A percentile compares a stretch with the other conserved stretches of the same genome.
These are phyloP conservation scores for Columbina picui DNA, from an alignment of 2,113 vertebrate species.

Conservation along the genomic window DNA sequence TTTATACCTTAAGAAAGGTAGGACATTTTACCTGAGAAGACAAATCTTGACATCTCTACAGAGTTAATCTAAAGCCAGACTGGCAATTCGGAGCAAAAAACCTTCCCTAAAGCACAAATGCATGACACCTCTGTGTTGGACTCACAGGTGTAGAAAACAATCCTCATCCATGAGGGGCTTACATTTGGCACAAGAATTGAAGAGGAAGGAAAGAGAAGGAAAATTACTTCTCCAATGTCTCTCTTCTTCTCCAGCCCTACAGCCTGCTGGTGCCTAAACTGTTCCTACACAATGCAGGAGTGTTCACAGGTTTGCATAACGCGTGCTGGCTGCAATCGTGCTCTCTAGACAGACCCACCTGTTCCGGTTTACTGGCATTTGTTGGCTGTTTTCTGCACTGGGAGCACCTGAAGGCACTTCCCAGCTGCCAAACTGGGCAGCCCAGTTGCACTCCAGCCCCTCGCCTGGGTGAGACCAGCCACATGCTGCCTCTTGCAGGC, in stretches of 20 bases:
- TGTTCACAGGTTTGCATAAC: not conserved
- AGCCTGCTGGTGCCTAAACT: not conserved
- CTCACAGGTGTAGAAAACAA: not conserved
- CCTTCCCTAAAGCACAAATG: not conserved
- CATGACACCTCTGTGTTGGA: not conserved
- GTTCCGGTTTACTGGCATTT: not conserved
- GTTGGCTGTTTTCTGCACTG: not conserved
- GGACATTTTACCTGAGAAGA: not conserved
- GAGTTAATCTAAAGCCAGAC: not conserved
- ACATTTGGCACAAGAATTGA: not conserved
- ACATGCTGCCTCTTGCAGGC: not conserved
- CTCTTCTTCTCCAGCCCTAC: not conserved
- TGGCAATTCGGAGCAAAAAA: not conserved
- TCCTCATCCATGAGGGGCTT: rapidly evolving
- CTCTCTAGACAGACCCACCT: not conserved
- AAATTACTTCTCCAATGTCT: not conserved
- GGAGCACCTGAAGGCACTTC: not conserved
- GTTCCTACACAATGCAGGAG: not conserved
- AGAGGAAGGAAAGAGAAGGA: not conserved
- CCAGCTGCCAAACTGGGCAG: not conserved
- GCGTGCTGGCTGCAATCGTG: rapidly evolving
- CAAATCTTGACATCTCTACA: not conserved
- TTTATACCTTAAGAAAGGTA: not conserved
- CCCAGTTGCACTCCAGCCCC: not conserved
- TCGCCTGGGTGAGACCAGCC: rapidly evolving